phyloP scores from a whole-genome alignment of 2,113 vertebrate species.

The Cyphomyrus plagiostoma region DNA sequence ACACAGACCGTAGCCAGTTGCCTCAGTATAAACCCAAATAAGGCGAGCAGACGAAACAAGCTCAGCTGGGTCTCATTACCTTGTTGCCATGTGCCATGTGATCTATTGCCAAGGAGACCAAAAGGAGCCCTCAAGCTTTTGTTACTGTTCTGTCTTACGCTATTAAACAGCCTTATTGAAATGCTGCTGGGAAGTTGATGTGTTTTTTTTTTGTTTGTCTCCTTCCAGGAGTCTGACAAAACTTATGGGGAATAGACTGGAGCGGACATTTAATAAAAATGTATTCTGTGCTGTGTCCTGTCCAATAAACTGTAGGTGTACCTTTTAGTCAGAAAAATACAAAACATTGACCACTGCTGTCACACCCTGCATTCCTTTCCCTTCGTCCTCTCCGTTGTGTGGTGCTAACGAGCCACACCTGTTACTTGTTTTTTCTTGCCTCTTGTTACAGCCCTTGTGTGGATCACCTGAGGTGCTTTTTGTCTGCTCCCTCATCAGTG shows the following conservation, averaged over 20 bases:
- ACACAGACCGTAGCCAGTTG: not conserved
- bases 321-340: not conserved
- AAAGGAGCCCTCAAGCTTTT: not conserved
- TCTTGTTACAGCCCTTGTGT: no score
- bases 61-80: not conserved
- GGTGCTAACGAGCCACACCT: no score
- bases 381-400: no score
- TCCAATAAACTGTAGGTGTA: not conserved
- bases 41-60: not conserved
- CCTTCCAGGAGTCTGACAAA: not conserved
- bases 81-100: not conserved
- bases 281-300: not conserved
- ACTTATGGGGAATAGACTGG: not conserved
- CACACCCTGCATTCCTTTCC: no score
- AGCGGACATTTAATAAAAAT: not conserved
- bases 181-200: not conserved
- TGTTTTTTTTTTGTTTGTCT: not conserved
- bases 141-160: not conserved
- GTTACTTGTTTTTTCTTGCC: no score
- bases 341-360: not conserved
- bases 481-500: no score
- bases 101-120: not conserved
- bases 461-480: no score
- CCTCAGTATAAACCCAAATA: not conserved
- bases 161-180: not conserved